Evolutionary conservation across 2,113 vertebrate genomes (phyloP).

Genomic region (Malurus alboscapulatus): DNA sequence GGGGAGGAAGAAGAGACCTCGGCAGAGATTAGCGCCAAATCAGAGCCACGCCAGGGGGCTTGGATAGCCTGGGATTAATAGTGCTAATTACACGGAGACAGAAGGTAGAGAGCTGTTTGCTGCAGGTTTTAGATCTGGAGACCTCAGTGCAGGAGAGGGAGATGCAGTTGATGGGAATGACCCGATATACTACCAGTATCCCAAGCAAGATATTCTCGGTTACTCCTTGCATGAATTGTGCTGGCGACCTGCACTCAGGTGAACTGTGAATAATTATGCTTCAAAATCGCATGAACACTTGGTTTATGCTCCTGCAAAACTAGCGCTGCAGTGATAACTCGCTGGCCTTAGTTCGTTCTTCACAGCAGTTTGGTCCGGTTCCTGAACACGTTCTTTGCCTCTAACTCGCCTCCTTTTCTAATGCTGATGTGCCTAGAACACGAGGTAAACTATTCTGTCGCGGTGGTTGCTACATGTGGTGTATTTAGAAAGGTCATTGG

Average conservation of each 20-base stretch:
- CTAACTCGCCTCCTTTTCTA: background rate
- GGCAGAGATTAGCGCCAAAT: slow-evolving; percentile 49
- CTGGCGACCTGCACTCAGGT: background rate
- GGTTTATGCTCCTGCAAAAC: background rate
- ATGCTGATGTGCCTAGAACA: background rate
- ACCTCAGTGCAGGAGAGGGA: background rate
- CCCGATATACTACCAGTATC: background rate
- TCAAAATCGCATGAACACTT: background rate
- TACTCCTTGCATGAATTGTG: background rate
- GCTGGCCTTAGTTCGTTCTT: background rate
- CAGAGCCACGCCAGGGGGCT: slow-evolving; percentile 16
- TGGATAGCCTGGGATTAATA: slow-evolving; percentile 50
- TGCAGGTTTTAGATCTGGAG: background rate
- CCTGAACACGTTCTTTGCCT: background rate
- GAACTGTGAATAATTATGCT: slow-evolving; percentile 20
- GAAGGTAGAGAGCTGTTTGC: slow-evolving; percentile 29
- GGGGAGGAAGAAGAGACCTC: slow-evolving; percentile 27
- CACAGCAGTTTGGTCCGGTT: background rate
- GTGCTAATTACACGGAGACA: slow-evolving; percentile 44
- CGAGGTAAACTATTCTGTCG: background rate
- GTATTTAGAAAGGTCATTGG: background rate
- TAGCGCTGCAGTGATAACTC: background rate
- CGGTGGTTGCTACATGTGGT: background rate
- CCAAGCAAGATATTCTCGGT: background rate
- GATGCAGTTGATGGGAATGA: background rate